phyloP scores from a whole-genome alignment of 2,797 vertebrate genomes.

The Allobates femoralis region DNA sequence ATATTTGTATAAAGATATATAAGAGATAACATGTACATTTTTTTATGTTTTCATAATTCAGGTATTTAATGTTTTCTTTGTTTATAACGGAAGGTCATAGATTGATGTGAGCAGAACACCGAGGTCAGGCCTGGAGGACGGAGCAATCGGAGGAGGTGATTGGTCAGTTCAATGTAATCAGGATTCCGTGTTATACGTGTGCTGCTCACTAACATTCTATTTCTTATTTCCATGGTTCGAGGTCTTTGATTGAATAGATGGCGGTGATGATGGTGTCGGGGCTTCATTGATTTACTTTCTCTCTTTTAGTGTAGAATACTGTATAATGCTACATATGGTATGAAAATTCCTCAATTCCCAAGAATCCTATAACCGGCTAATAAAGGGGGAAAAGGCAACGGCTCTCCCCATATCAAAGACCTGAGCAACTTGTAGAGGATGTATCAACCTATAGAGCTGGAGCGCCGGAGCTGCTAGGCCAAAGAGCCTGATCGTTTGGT shows the following conservation, averaged over 20 bases:
- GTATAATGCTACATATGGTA: neutral
- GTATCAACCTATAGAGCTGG: neutral
- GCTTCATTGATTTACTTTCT: neutral
- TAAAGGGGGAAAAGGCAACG: neutral
- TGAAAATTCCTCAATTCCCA: constrained; percentile 28
- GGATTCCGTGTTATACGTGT: neutral
- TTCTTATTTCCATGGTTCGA: neutral
- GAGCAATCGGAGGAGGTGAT: neutral
- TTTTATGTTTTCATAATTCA: too few relatives aligned
- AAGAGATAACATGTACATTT: neutral
- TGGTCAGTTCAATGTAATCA: neutral
- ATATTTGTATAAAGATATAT: neutral
- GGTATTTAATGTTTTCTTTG: neutral
- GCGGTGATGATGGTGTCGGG: neutral
- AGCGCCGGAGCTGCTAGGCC: neutral
- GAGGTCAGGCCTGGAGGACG: too few relatives aligned
- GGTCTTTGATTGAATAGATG: too few relatives aligned
- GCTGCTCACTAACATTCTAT: neutral
- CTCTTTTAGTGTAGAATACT: neutral
- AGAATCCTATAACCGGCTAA: neutral
- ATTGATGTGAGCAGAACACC: neutral
- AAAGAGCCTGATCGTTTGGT: neutral
- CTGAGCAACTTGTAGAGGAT: neutral
- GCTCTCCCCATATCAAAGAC: neutral
- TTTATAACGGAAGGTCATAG: neutral